Base-by-base conservation (phyloP, 2,797 vertebrate species). In the Gymnodraco acuticeps region DNA sequence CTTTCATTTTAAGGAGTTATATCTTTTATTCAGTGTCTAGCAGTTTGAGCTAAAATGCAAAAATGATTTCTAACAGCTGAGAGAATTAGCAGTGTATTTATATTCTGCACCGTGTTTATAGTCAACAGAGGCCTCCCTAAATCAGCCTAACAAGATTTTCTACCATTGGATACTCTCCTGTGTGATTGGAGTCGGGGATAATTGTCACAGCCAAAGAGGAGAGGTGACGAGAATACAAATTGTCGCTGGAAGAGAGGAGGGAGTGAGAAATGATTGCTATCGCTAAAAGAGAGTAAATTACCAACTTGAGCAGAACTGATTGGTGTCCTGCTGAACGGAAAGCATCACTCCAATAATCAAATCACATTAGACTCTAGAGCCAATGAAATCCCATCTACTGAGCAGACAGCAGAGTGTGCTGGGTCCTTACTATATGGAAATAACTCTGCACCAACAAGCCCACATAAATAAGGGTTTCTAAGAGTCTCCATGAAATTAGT, bases 251-350 rank as follows among this genome's bases (percentile, higher is more conserved):
- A 60, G 80, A 78, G 77, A 67, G 69, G 58, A 70, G 59, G 48
- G 50, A 80, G 73, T 0, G 3, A 68, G 74, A 61, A 76, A 78
- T 82, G 75, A 90, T 86, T 91, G 84, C 77, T 67, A 64, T 87
- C 74, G n/a, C 80, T 82, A 82, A 87, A 82, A 85, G 77, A 78
- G 70, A 73, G 80, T 74, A 83, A 90, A 90, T 88, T 83, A 87
- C 70, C 88, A 78, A 87, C 80, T 87, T 76, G 76, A 85, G 81
- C 85, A 76, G 85, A 89, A 82, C 84, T 87, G 88, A 92, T 89
- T 91, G 81, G 84, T 82, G 71, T 88, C 77, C 75, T 75, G 80
- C 87, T 84, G 84, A 86, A 85, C 31, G 56, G 69, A 83, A 83
- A 74, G 79, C 61, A 88, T 86, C 82, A 71, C 77, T 80, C 73